Conservation (phyloP, 2,888 invertebrate species). For the Cataglyphis altisquamis region DNA sequence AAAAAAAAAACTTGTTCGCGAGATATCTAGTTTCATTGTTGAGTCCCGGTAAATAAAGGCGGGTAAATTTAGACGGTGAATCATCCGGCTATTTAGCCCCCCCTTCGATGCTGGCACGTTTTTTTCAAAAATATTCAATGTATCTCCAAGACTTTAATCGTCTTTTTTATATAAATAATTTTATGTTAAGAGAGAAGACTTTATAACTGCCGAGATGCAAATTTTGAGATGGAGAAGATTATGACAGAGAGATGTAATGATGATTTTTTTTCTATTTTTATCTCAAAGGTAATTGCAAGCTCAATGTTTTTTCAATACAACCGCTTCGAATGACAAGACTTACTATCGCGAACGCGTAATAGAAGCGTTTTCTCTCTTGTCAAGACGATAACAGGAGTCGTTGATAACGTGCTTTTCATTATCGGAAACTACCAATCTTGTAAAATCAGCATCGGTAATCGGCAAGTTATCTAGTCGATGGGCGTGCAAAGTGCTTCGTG, state of each 20-base stretch:
- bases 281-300: not conserved
- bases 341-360: not conserved
- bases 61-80: conserved; percentile 44
- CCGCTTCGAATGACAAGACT: not conserved
- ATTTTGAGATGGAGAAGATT: not conserved
- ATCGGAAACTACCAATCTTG: conserved; percentile 18
- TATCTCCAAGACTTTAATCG: not conserved
- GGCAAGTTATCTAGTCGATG: not conserved
- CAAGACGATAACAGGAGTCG: not conserved
- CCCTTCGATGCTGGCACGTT: not conserved
- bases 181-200: not conserved
- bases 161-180: conserved; percentile 1
- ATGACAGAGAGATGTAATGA: not conserved
- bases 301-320: not conserved
- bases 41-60: conserved; percentile 49
- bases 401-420: conserved; percentile 2
- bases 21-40: conserved; percentile 59
- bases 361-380: not conserved
- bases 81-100: conserved; percentile 38
- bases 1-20: conserved; percentile 9
- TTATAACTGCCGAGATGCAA: not conserved
- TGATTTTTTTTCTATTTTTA: not conserved
- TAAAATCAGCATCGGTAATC: not conserved
- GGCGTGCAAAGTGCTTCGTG: conserved; percentile 2
- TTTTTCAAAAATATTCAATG: not conserved